Conservation (phyloP, 2,113 vertebrate genomes). For the Calyptomena viridis region DNA sequence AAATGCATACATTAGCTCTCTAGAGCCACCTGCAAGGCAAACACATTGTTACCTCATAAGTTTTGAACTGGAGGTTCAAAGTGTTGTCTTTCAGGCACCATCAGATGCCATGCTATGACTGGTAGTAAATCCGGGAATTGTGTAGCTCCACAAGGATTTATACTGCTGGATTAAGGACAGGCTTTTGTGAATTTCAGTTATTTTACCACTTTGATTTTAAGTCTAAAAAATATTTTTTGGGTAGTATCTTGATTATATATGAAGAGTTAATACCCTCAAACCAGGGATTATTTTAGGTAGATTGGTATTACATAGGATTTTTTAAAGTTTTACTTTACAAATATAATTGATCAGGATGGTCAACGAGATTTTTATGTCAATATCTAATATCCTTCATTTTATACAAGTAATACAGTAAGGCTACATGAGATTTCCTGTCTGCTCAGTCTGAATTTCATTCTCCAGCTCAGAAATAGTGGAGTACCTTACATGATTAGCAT, state of each 20-base stretch:
- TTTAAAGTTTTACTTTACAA: background rate
- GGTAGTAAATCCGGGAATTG: background rate
- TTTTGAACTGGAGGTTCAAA: background rate
- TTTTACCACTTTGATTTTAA: background rate
- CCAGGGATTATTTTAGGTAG: background rate
- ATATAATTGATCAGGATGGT: background rate
- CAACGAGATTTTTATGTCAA: background rate
- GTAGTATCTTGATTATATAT: background rate
- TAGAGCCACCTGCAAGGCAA: slow-evolving; percentile 48
- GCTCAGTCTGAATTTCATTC: background rate
- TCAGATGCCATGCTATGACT: background rate
- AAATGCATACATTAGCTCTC: slow-evolving; percentile 37
- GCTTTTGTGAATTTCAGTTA: background rate
- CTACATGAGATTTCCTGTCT: background rate
- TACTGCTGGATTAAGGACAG: background rate
- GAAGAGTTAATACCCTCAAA: background rate
- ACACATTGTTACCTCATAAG: background rate
- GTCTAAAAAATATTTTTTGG: background rate
- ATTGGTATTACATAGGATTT: background rate
- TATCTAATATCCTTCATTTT: background rate
- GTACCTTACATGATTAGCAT: background rate
- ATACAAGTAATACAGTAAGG: background rate
- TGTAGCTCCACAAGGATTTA: background rate
- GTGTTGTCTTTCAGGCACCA: background rate
- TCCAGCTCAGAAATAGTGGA: background rate